phyloP scores from a whole-genome alignment of 2,797 vertebrate species.

The Telmatherina bonti region DNA sequence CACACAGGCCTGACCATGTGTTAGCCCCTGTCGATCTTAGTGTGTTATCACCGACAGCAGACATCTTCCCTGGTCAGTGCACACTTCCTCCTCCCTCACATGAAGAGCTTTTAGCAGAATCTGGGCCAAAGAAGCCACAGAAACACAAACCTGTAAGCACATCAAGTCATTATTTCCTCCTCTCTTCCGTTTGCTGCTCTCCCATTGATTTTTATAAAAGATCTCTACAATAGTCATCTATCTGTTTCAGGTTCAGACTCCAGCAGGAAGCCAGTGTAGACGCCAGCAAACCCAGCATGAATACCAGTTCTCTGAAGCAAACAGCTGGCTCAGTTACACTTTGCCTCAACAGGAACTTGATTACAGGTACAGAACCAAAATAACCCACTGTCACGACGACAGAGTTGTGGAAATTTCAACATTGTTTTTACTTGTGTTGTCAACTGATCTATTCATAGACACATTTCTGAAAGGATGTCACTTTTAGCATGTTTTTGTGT shows the following conservation, averaged over 20 bases:
- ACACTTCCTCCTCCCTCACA: slow-evolving; percentile 5
- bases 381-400: background rate
- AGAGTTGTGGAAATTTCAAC: background rate
- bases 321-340: slow-evolving; percentile 84
- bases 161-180: slow-evolving; percentile 2
- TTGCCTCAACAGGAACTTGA: slow-evolving; percentile 74
- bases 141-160: slow-evolving; percentile 35
- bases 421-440: background rate
- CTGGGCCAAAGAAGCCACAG: background rate
- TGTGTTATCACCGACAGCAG: slow-evolving; percentile 37
- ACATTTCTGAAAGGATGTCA: too few species aligned
- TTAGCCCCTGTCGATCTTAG: slow-evolving; percentile 66
- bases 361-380: slow-evolving; percentile 77
- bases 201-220: background rate
- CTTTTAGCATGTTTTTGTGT: background rate
- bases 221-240: slow-evolving; percentile 4
- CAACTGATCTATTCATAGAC: too few species aligned
- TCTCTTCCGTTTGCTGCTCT: background rate
- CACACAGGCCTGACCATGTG: slow-evolving; percentile 42
- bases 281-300: background rate
- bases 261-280: slow-evolving; percentile 34
- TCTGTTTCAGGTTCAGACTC: slow-evolving; percentile 29
- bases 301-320: slow-evolving; percentile 69
- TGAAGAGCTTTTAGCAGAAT: background rate
- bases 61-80: slow-evolving; percentile 42